These are phyloP conservation scores for Carassius auratus DNA, from an alignment of 2,113 vertebrate species.

Conservation along the genomic window DNA sequence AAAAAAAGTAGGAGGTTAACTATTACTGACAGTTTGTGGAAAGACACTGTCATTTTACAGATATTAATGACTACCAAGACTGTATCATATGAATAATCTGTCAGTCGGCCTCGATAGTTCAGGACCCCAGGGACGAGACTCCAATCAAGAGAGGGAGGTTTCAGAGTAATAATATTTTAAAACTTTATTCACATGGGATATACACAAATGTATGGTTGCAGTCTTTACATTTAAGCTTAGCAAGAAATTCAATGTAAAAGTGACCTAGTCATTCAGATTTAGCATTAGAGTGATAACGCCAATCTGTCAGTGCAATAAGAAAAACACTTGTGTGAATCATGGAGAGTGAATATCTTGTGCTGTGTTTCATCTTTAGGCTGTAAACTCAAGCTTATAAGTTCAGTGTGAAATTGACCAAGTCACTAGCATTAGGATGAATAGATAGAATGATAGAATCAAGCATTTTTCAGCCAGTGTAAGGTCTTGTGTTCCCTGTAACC, in stretches of 20 bases:
- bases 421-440: not conserved
- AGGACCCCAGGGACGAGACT: not conserved
- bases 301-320: too few relatives aligned
- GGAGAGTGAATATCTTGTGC: too few relatives aligned
- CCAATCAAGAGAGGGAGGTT: not conserved
- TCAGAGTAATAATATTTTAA: constrained; percentile 2
- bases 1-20: constrained; percentile 20
- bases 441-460: not conserved
- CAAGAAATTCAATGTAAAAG: not conserved
- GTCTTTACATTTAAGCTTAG: not conserved
- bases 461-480: not conserved
- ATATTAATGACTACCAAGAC: constrained; percentile 1
- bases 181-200: not conserved
- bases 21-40: constrained; percentile 33
- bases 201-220: not conserved
- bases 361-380: not conserved
- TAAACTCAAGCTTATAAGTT: not conserved
- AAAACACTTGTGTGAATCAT: too few relatives aligned
- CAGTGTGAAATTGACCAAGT: not conserved
- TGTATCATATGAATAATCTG: not conserved
- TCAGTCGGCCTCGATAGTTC: not conserved
- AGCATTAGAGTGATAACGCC: too few relatives aligned
- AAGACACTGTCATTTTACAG: constrained; percentile 14
- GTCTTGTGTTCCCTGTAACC: not conserved
- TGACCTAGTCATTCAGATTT: not conserved